These are phyloP conservation scores for Chrysogorgia sp. DNA, from an alignment of 92 coral and sea anemone species.

Conservation along the genomic window DNA sequence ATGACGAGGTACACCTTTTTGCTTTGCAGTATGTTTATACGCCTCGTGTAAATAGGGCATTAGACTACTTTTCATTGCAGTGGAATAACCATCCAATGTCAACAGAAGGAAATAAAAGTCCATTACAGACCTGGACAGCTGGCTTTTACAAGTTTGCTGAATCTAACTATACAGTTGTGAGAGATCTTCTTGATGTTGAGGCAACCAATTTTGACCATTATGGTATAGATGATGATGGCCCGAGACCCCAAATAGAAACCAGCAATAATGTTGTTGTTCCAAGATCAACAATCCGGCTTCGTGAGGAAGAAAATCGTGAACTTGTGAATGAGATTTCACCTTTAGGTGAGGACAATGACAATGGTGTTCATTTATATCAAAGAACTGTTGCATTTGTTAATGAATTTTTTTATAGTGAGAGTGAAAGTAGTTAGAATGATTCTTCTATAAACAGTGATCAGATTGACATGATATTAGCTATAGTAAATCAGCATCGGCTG, in stretches of 20 bases:
- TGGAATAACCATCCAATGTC: no score
- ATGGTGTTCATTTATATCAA: constrained; percentile 10
- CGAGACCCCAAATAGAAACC: background rate
- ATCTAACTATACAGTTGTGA: background rate
- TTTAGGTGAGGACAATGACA: background rate
- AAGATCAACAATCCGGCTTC: background rate
- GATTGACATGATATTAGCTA: no score
- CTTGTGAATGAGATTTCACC: background rate
- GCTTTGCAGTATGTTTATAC: no score
- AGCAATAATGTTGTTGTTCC: constrained; percentile 19
- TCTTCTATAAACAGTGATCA: no score
- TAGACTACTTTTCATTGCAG: no score
- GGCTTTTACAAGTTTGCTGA: no score
- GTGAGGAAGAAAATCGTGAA: background rate
- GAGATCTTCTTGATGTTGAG: constrained; percentile 1
- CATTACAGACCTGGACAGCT: constrained; percentile 11
- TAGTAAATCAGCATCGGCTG: no score
- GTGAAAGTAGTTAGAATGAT: background rate
- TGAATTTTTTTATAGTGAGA: background rate
- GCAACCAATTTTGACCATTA: background rate
- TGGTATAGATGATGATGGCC: constrained; percentile 17
- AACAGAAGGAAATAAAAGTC: constrained; percentile 3
- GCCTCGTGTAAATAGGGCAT: no score
- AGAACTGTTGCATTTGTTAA: constrained; percentile 4
- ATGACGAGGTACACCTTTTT: no score